Conservation (phyloP, 2,888 invertebrate genomes). For the Eucera pruinosa region DNA sequence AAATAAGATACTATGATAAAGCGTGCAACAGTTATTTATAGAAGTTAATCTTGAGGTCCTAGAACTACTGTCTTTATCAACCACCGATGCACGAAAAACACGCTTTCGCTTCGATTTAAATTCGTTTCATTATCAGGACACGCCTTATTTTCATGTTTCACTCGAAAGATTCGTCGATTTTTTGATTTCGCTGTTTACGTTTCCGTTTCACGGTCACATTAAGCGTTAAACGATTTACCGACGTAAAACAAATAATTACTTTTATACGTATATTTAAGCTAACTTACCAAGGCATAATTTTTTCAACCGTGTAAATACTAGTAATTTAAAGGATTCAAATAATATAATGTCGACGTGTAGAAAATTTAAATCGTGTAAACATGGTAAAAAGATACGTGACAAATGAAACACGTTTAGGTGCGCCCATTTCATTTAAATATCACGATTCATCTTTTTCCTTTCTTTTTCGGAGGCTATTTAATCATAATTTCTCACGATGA, state of each 20-base stretch:
- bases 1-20: slow-evolving; percentile 57
- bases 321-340: slow-evolving; percentile 22
- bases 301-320: slow-evolving; percentile 28
- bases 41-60: slow-evolving; percentile 61
- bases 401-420: slow-evolving; percentile 37
- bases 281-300: slow-evolving; percentile 78
- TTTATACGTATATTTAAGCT: slow-evolving; percentile 15
- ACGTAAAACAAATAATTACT: slow-evolving; percentile 3
- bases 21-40: slow-evolving; percentile 64
- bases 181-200: no score
- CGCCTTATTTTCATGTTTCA: background rate
- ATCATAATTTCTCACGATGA: no score
- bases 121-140: slow-evolving; percentile 9
- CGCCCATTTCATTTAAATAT: background rate
- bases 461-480: no score
- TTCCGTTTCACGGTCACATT: no score
- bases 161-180: background rate
- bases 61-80: slow-evolving; percentile 66
- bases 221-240: no score
- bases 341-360: background rate
- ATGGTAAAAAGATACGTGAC: slow-evolving; percentile 28
- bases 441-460: background rate
- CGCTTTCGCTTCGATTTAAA: slow-evolving; percentile 16
- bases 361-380: slow-evolving; percentile 41
- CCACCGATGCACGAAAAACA: slow-evolving; percentile 41